Evolutionary conservation across 2,888 invertebrate species (phyloP), one percentile per base, ranked within the genome.

Genomic region (Xanthia icteritia): DNA sequence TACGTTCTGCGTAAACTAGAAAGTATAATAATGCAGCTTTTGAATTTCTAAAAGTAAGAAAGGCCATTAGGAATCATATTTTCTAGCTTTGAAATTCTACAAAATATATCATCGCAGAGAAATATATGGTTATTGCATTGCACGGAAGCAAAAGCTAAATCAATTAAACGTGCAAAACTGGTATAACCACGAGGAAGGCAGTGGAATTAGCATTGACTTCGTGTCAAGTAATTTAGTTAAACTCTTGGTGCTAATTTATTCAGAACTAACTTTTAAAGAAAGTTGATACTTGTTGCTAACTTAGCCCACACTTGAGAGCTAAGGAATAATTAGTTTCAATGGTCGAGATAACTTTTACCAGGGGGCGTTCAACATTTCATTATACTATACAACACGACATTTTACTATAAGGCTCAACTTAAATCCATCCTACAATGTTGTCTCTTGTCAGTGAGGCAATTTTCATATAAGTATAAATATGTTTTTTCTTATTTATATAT

Each of bases 231-330:
- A 77, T 58, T 66, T n/a, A 58, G 56, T 77, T 66, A 56, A 65
- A 31, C 48, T 58, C 66, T 39, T n/a, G n/a, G 15, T 67, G 78
- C 39, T 39, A 66, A 78, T 58, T 66, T 58, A 76, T 76, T 66
- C 66, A 66, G 31, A 39, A 36, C 6, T 11, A 58, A 5, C 17
- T 5, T 27, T 39, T 31, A 27, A 31, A 66, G 31, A 78, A 48
- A 39, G 9, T 58, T 6, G 11, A 48, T 15, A 20, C 66, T 58
- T n/a, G 27, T 20, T n/a, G 23, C 42, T 27, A 27, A 45, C 64
- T 64, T 56, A 56, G 8, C 42, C 20, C n/a, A 27, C 23, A 36
- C 63, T 54, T 54, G 54, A 27, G 17, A 45, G 6, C 15, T 11
- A 54, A 42, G 13, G 17, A 42, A 20, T 45, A 13, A 20, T n/a